Evolutionary conservation across 2,113 vertebrate genomes (phyloP), one percentile per base, ranked within the genome.

Genomic region (Ameiurus melas): DNA sequence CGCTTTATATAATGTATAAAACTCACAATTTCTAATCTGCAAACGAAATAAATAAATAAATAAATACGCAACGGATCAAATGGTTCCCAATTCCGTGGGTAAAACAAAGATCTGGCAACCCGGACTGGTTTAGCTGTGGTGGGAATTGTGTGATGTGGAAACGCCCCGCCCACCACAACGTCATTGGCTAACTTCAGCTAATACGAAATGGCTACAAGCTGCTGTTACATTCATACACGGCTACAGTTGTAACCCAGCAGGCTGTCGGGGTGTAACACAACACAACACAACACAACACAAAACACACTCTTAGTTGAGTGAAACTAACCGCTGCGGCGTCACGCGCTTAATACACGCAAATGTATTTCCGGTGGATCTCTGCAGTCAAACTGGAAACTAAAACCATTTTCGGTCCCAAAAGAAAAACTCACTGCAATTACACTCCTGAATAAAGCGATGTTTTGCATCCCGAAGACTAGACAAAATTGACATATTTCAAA

Each of bases 171-270:
- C 27, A 70, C 62, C 19, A 27, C 8, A 70, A 80, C 33, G 30
- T 58, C 53, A 88, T 85, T 85, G 83, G 83, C 33, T 80, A n/a
- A 75, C 25, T 58, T 43, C 2, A 22, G 13, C 27, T 57, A 33
- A 88, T 55, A 36, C 47, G 20, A 75, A 71, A 73, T 70, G 33
- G 43, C 55, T 39, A 86, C 53, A 80, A 77, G 47, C 82, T 33
- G 64, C 51, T 66, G 60, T 78, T 84, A 77, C 85, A 85, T 84
- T 88, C 82, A 84, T 20, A 64, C 7, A 83, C 86, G 47, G 80
- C 55, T 30, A 10, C 39, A 43, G 53, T 36, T 66, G 20, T 80
- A 68, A 68, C 19, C 5, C 39, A 68, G 85, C 33, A 80, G 39
- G 64, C 2, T 64, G 22, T 51, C 12, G 6, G 22, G 36, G n/a